Evolutionary conservation across 2,113 vertebrate genomes (phyloP).

Genomic region (Columba janthina): DNA sequence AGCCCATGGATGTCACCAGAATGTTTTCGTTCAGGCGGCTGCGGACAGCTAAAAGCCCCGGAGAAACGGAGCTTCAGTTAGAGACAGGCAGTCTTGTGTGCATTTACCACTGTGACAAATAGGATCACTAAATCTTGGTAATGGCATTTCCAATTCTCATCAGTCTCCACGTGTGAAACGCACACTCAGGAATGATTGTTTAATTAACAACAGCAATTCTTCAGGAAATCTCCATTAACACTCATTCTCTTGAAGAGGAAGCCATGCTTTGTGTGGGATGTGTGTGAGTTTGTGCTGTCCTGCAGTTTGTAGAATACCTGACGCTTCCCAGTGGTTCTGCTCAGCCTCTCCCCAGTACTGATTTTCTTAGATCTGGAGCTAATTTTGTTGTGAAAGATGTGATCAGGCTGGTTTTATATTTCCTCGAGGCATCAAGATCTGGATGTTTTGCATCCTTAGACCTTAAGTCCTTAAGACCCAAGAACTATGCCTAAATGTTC

Average conservation of each 20-base stretch:
- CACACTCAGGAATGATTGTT: neutral
- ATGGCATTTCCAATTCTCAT: neutral
- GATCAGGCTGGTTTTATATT: neutral
- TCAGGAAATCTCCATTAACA: neutral
- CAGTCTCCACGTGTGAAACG: neutral
- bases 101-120: neutral
- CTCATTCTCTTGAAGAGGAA: neutral
- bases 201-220: neutral
- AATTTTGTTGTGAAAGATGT: neutral
- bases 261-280: neutral
- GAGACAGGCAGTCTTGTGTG: neutral
- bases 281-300: neutral
- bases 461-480: neutral
- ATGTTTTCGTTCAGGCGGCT: neutral
- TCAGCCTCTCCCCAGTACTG: neutral
- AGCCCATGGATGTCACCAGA: neutral
- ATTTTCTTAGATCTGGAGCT: neutral
- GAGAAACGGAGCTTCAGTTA: neutral
- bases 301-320: neutral
- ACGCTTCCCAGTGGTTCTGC: neutral
- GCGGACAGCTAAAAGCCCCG: neutral
- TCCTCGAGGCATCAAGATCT: neutral
- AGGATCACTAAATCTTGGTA: neutral
- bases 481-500: neutral
- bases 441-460: neutral